These are phyloP conservation scores for Pseudotriccus pelzelni DNA, from an alignment of 2,797 vertebrate genomes.

Conservation along the genomic window DNA sequence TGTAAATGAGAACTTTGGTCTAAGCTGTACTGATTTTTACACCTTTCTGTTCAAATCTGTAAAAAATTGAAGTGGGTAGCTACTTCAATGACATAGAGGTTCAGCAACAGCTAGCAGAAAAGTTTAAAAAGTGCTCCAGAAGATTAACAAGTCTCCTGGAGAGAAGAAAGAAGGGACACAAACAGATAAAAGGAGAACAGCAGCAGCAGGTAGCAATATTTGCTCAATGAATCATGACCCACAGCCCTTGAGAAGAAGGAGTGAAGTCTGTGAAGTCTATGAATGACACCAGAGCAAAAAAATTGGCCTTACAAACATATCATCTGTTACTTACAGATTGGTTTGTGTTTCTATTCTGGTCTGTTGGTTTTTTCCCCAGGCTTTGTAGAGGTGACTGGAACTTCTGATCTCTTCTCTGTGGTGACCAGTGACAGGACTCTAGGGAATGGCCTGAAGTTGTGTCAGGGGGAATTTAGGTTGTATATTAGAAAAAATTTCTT, in stretches of 20 bases:
- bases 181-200: not conserved
- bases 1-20: not conserved
- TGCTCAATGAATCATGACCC: not conserved
- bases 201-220: not conserved
- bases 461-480: not conserved
- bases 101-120: not conserved
- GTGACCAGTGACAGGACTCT: not conserved
- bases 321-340: not conserved
- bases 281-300: not conserved
- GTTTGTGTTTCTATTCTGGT: not conserved
- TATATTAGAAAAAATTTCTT: not conserved
- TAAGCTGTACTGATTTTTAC: not conserved
- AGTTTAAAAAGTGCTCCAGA: not conserved
- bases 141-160: not conserved
- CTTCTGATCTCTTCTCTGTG: not conserved
- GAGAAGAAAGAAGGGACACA: not conserved
- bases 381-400: not conserved
- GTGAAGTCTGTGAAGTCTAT: not conserved
- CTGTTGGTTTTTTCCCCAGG: not conserved
- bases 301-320: not conserved
- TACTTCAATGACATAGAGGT: not conserved
- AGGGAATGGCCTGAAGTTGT: not conserved
- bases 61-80: not conserved
- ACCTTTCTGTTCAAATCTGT: not conserved
- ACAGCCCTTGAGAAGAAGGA: not conserved